Evolutionary conservation across 2,797 vertebrate species (phyloP).

Genomic region (Pseudomugil tenellus): DNA sequence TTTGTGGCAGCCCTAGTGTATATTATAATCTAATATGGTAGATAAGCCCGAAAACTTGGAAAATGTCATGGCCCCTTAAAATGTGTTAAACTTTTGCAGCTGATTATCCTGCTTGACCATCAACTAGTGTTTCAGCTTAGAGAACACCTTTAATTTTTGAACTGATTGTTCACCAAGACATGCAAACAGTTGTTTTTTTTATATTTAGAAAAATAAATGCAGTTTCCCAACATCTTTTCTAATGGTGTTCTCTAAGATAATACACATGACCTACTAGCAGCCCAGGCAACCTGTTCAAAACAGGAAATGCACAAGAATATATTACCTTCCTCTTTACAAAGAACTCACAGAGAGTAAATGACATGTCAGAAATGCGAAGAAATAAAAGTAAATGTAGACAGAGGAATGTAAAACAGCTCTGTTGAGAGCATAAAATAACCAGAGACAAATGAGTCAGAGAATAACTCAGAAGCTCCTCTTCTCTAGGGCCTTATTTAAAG

Average conservation of each 20-base stretch:
- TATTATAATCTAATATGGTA: too few species aligned
- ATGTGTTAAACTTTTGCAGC: too few species aligned
- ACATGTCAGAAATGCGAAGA: conserved; percentile 21
- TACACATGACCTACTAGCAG: conserved; percentile 25
- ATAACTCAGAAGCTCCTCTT: conserved; percentile 47
- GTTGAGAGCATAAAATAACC: conserved; percentile 12
- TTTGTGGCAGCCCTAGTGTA: too few species aligned
- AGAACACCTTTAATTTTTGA: not conserved
- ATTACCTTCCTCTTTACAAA: conserved; percentile 45
- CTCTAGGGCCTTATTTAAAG: conserved; percentile 24
- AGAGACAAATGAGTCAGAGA: conserved; percentile 22
- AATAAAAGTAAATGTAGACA: conserved; percentile 5
- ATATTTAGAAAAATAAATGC: not conserved
- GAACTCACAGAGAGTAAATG: conserved; percentile 21
- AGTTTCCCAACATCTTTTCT: conserved; percentile 10
- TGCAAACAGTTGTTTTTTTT: not conserved
- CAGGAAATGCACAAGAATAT: conserved; percentile 66
- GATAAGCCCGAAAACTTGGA: too few species aligned
- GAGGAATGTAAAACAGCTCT: conserved; percentile 4
- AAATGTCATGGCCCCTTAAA: not conserved
- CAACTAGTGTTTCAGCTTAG: not conserved
- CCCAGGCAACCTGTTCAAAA: conserved; percentile 40
- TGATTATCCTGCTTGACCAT: not conserved
- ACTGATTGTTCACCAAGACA: not conserved
- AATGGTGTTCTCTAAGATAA: conserved; percentile 24